Evolutionary conservation across 2,113 vertebrate genomes (phyloP), one percentile per base, ranked within the genome.

Genomic region (Gymnocephalus cernua): DNA sequence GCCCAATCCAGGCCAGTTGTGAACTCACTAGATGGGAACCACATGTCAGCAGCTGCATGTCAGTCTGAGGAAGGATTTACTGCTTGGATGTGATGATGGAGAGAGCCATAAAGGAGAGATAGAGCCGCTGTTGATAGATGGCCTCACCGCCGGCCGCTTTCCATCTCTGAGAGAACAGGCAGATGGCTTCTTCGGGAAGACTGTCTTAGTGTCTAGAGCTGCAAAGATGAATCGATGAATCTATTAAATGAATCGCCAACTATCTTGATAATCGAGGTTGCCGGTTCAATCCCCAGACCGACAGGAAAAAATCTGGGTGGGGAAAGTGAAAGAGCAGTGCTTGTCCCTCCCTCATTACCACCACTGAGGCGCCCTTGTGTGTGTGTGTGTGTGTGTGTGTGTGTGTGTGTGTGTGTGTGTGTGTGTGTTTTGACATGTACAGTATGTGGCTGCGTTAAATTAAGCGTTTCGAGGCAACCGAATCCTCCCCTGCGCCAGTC

Each of bases 61-160:
- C 80, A 25, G 86, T 47, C 82, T 58, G 74, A 85, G 74, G 83
- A 88, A 56, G 86, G 88, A 90, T 92, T 90, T 91, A 90, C 79
- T 68, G 88, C 48, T 13, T 44, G 19, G 51, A 66, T 74, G 79
- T 77, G 89, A 88, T 87, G 88, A 93, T 89, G 83, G 83, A 90
- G 80, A 48, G 81, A 54, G 76, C 66, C 72, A 74, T 85, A 80
- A 85, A 88, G 79, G 63, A 62, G 84, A 74, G 74, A 79, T 45
- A 84, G 82, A 87, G 84, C 54, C 47, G 44, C 73, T 6, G 85
- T 23, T 87, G 85, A 90, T 86, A 56, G 83, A 92, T 88, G 58
- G 27, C 76, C 83, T 88, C 81, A 81, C 81, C 44, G 14, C 64
- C 4, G 78, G 57, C 85, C 76, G 16, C 45, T 76, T 80, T 82